These are phyloP conservation scores for Carcharodon carcharias DNA, from an alignment of 2,797 vertebrate species.

Conservation along the genomic window DNA sequence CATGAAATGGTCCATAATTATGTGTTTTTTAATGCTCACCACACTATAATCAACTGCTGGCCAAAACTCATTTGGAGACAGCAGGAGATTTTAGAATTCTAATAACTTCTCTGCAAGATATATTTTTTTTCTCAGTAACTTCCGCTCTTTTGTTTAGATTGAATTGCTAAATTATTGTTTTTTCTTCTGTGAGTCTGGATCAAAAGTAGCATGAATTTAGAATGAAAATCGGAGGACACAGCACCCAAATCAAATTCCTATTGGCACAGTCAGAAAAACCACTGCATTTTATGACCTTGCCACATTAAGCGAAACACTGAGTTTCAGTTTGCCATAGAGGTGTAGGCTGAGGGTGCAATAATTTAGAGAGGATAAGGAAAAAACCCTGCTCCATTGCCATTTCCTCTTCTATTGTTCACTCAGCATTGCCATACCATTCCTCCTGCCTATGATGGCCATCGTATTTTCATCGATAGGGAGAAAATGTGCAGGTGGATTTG, in stretches of 20 bases:
- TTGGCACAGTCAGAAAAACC: neutral
- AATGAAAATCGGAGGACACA: neutral
- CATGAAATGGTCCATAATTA: slow-evolving; percentile 5
- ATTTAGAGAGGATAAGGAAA: neutral
- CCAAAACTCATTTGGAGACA: neutral
- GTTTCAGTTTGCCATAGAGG: neutral
- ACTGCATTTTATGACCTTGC: neutral
- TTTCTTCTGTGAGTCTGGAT: neutral
- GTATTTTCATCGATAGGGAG: no score
- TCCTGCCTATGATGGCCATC: no score
- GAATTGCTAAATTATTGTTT: neutral
- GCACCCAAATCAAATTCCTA: neutral
- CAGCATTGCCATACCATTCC: no score
- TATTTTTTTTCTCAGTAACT: neutral
- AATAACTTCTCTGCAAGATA: neutral
- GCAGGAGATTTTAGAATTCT: neutral
- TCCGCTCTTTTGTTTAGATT: neutral
- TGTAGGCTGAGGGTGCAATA: neutral
- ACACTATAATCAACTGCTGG: neutral
- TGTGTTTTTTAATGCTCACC: neutral
- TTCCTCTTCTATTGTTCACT: no score
- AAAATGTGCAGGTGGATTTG: no score
- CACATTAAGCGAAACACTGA: neutral
- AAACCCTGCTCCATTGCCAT: no score
- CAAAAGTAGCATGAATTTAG: neutral